These are phyloP conservation scores for Drosophila elegans DNA, from an alignment of 1,140 invertebrate species.

Conservation along the genomic window DNA sequence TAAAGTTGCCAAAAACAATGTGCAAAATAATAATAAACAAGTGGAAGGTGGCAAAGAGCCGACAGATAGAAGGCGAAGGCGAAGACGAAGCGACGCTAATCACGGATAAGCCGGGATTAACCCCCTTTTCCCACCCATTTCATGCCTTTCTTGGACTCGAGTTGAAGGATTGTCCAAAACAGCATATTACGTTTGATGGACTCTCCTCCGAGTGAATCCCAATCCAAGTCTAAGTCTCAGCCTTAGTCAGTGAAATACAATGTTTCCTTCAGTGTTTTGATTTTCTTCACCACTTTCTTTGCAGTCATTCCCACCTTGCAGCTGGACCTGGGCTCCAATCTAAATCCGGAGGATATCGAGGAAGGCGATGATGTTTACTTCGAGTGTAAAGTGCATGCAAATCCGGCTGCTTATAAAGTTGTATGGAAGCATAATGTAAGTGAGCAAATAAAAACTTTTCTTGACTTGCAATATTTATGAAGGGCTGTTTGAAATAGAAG, in stretches of 20 bases:
- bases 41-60: constrained; percentile 26
- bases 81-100: constrained; percentile 74
- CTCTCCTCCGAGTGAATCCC: constrained; percentile 3
- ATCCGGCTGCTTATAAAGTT: constrained; percentile 94
- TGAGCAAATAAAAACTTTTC: constrained; percentile 71
- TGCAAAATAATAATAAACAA: constrained; percentile 72
- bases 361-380: constrained; percentile 96
- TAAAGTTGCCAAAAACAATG: constrained; percentile 50
- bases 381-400: constrained; percentile 93
- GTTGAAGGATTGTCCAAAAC: constrained; percentile 38
- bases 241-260: constrained; percentile 39
- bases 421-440: constrained; percentile 97
- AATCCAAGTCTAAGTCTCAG: constrained; percentile 25
- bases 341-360: constrained; percentile 94
- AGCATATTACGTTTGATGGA: constrained; percentile 66
- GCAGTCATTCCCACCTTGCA: constrained; percentile 91
- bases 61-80: constrained; percentile 6
- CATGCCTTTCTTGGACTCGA: constrained; percentile 15
- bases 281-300: constrained; percentile 66
- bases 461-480: constrained; percentile 53
- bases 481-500: not conserved
- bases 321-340: constrained; percentile 91
- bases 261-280: constrained; percentile 26
- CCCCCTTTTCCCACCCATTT: constrained; percentile 57
- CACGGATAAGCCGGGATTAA: constrained; percentile 80